Conservation (phyloP, 1,140 invertebrate genomes). For the Rhizoglyphus robini region DNA sequence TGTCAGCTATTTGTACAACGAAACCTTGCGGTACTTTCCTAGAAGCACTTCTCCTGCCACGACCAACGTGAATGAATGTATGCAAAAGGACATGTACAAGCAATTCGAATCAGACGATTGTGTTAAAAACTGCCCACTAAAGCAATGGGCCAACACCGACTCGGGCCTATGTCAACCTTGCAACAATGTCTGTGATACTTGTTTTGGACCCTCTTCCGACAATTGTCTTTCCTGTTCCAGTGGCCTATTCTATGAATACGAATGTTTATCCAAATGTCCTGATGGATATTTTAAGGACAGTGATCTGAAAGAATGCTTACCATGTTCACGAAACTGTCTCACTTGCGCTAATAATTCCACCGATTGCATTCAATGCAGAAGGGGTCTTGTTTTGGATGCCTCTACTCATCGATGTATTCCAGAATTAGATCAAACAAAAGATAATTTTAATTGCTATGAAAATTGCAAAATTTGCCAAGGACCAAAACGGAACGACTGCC, state of each 20-base stretch:
- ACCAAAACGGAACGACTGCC: conserved; percentile 64
- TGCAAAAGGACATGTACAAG: conserved; percentile 9
- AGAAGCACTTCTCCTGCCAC: background rate
- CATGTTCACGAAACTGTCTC: conserved; percentile 59
- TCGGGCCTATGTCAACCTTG: conserved; percentile 51
- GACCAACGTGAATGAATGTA: conserved; percentile 15
- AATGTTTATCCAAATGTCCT: conserved; percentile 55
- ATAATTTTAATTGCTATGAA: conserved; percentile 53
- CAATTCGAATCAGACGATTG: conserved; percentile 20
- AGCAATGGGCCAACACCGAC: conserved; percentile 33
- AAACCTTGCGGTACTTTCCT: conserved; percentile 11
- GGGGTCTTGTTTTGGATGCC: conserved; percentile 55
- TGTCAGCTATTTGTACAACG: conserved; percentile 1
- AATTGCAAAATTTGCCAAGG: conserved; percentile 66
- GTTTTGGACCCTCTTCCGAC: conserved; percentile 49
- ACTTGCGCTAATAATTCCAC: conserved; percentile 52
- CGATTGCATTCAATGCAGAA: conserved; percentile 59
- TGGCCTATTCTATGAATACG: conserved; percentile 47
- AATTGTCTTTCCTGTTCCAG: conserved; percentile 53
- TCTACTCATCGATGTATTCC: conserved; percentile 34
- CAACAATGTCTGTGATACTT: conserved; percentile 53
- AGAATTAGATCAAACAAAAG: background rate
- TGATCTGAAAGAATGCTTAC: conserved; percentile 39
- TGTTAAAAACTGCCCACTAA: conserved; percentile 14
- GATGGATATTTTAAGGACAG: conserved; percentile 46